Percentiles rank a stretch among this genome's conserved stretches.
Evolutionary conservation across 2,888 invertebrate genomes (phyloP).

Genomic region (Dynastes grantii): DNA sequence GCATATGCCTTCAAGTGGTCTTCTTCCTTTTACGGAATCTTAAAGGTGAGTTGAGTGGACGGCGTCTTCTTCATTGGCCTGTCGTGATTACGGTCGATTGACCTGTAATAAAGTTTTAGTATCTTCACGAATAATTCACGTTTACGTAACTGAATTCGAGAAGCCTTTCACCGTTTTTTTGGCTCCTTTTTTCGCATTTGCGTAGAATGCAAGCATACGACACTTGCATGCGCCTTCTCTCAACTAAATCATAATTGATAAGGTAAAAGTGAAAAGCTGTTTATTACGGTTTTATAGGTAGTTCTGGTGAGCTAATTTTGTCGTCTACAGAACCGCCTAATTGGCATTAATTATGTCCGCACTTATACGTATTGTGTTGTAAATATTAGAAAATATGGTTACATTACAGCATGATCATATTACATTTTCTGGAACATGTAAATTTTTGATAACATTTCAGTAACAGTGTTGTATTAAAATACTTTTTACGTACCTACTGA

Average conservation of each 20-base stretch:
- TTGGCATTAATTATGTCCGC: too few relatives aligned
- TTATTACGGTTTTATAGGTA: background rate
- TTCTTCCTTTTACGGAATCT: constrained; percentile 17
- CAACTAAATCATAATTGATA: background rate
- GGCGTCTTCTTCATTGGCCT: constrained; percentile 14
- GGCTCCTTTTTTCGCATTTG: background rate
- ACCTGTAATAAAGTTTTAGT: constrained; percentile 33
- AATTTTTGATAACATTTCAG: too few relatives aligned
- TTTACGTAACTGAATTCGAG: constrained; percentile 31
- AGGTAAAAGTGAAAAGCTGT: constrained; percentile 5
- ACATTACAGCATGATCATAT: too few relatives aligned
- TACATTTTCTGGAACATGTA: too few relatives aligned
- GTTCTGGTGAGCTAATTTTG: background rate
- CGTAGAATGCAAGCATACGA: background rate
- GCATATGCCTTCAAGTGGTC: background rate
- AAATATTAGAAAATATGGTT: too few relatives aligned
- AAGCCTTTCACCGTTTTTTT: constrained; percentile 37
- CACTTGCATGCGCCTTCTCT: background rate
- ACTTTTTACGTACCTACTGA: too few relatives aligned
- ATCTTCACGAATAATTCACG: constrained; percentile 11
- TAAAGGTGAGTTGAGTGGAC: background rate
- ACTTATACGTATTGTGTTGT: too few relatives aligned
- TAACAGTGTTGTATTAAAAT: too few relatives aligned
- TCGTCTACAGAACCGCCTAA: background rate
- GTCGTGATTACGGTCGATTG: constrained; percentile 22